Base-by-base conservation (phyloP, 2,888 invertebrate genomes). In the Meiosimyza decipiens region DNA sequence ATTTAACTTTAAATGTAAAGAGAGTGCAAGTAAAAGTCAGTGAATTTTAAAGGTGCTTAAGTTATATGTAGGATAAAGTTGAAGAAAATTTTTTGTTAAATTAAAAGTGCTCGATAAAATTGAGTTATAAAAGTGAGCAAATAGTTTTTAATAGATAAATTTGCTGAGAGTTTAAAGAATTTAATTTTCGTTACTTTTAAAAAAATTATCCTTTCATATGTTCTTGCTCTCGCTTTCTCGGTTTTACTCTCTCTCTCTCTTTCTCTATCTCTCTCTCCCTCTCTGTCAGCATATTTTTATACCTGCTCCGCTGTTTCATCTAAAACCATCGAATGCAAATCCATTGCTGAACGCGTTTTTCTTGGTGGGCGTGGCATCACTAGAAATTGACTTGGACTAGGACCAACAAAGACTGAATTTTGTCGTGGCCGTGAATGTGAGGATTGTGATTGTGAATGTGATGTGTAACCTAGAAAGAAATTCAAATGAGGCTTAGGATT, bases 341-440 rank as follows among this genome's bases (percentile, higher is more conserved):
- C 95, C 79, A 95, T 92, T 1, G 95, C 95, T 52, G 94, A 94
- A 79, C 95, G 93, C 6, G 93, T 93, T 75, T 94, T 91, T 13
- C 95, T 88, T 0, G 94, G 93, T 0, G 92, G 91, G 78, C 91
- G 91, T 73, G 90, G 90, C 15, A 92, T 91, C 75, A 75, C 73
- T 75, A 92, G 90, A 71, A 93, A 88, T 66, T 92, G 91, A 73
- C 80, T 83, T 71, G 83, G 80, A 85, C 91, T 91, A 51, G 90
- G 89, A 73, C 94, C 93, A 50, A 95, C 95, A 88, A 96, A 95
- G 16, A 96, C 95, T 5, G 95, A 95, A 87, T 95, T 95, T 88
- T 95, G 93, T 13, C 93, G 88, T 1, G 90, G 91, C 22, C 92
- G 87, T 57, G 85, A 79, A 67, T 74, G 63, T 15, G 72, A 28